A percentile compares a stretch with the other conserved stretches of the same genome.
Conservation (phyloP, 2,113 vertebrate genomes). For the Microcebus ravelobensis region DNA sequence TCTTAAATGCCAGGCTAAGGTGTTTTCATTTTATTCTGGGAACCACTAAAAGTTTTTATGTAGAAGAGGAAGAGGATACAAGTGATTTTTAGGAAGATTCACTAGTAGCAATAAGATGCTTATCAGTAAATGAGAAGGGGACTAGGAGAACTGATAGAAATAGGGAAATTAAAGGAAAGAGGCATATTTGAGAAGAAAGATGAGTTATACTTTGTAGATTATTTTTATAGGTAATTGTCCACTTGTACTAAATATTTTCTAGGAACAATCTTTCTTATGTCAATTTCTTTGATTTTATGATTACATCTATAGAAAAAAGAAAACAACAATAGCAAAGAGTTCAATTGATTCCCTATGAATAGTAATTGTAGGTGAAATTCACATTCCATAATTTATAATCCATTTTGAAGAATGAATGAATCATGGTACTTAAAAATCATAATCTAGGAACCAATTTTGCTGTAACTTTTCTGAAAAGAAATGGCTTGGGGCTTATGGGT, state of each 20-base stretch:
- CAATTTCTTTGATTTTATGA: neutral
- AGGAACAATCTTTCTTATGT: neutral
- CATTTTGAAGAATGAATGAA: neutral
- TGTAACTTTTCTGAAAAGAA: constrained; percentile 9
- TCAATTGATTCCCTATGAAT: neutral
- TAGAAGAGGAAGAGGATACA: neutral
- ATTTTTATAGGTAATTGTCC: neutral
- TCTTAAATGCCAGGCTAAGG: neutral
- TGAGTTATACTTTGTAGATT: neutral
- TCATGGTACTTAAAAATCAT: neutral
- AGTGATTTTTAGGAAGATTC: constrained; percentile 9
- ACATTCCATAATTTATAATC: constrained; percentile 15
- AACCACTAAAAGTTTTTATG: neutral
- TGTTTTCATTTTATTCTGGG: constrained; percentile 16
- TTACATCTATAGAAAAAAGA: neutral
- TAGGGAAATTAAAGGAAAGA: neutral
- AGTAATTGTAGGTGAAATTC: neutral
- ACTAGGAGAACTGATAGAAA: neutral
- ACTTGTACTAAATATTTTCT: neutral
- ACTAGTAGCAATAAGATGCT: neutral
- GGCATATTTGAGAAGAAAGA: neutral
- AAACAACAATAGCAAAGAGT: neutral
- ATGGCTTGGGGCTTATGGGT: neutral
- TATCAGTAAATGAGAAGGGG: neutral
- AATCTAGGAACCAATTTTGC: neutral